Base-by-base conservation (phyloP, 2,797 vertebrate genomes). In the Gorsachius magnificus region DNA sequence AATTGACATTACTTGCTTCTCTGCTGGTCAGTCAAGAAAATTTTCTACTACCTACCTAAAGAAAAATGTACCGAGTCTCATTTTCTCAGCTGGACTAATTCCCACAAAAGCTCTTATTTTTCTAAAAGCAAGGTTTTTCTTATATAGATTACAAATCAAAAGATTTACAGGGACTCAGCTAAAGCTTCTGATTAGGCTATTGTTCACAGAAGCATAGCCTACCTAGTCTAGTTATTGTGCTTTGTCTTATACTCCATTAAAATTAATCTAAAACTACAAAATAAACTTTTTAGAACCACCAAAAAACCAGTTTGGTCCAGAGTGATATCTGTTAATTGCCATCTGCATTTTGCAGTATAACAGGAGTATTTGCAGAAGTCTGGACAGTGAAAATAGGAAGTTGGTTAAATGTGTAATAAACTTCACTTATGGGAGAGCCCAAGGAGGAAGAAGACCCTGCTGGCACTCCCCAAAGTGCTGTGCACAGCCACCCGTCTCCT, bases 401-500 rank as follows among this genome's bases (percentile, higher is more conserved):
- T 9, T 66, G 45, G 81, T 71, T 86, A 58, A 74, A 75, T 5
- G 1, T 74, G 8, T 16, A 82, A 38, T 18, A 54, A 81, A 8
- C 14, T 48, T 66, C 16, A 61, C 46, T 54, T 18, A 21, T 18
- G 22, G 24, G 29, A 65, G 15, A 80, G 5, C 5, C 25, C 46
- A 20, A 0, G 10, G 22, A 82, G 9, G 36, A 83, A 65, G 36
- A 9, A 90, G 13, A 38, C 17, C 9, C 25, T 63, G 20, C 8
- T 2, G 1, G 24, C 24, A 53, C 16, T 15, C 24, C 12, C 21
- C 18, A 25, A 48, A n/a, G 58, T 0, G 1, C 12, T 78, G 29
- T 1, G 3, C 15, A 18, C 28, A 33, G 53, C 13, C 38, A 38
- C 28, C 21, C 2, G 0, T 16, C 29, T 51, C 35, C 10, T 5